Conservation (phyloP, 2,888 invertebrate species). For the Labia minor region DNA sequence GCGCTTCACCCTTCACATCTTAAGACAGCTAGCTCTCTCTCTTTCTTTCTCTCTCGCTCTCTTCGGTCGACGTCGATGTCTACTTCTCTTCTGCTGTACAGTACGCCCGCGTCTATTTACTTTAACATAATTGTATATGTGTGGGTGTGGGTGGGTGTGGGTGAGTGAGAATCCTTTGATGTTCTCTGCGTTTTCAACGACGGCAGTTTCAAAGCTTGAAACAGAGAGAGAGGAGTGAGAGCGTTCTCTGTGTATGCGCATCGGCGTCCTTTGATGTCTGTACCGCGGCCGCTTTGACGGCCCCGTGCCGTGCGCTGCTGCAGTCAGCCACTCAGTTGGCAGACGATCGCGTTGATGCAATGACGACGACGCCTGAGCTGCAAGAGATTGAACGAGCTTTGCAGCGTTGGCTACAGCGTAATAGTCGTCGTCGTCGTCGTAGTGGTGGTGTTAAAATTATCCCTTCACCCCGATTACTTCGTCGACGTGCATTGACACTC, state of each 20-base stretch:
- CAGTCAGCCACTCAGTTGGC: neutral
- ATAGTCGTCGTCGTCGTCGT: slow-evolving; percentile 16
- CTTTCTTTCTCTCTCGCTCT: no score
- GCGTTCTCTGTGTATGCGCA: neutral
- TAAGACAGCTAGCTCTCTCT: neutral
- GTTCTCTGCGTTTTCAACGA: neutral
- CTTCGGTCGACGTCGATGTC: neutral
- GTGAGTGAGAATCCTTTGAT: neutral
- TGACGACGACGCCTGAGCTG: neutral
- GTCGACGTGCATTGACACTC: slow-evolving; percentile 23
- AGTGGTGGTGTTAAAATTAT: neutral
- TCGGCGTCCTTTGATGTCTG: slow-evolving; percentile 13
- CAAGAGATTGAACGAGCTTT: slow-evolving; percentile 29
- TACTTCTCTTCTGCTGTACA: neutral
- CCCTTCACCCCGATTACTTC: slow-evolving; percentile 4
- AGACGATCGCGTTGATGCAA: neutral
- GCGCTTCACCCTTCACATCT: neutral
- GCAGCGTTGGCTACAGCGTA: slow-evolving; percentile 28
- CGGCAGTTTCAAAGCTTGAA: neutral
- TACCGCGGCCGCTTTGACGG: neutral
- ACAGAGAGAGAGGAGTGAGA: no score
- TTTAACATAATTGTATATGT: slow-evolving; percentile 2
- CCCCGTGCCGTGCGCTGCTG: neutral
- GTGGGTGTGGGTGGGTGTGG: neutral
- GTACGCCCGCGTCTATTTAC: neutral